Evolutionary conservation across 1,140 invertebrate species (phyloP).

Genomic region (Tetramorium simillimum): DNA sequence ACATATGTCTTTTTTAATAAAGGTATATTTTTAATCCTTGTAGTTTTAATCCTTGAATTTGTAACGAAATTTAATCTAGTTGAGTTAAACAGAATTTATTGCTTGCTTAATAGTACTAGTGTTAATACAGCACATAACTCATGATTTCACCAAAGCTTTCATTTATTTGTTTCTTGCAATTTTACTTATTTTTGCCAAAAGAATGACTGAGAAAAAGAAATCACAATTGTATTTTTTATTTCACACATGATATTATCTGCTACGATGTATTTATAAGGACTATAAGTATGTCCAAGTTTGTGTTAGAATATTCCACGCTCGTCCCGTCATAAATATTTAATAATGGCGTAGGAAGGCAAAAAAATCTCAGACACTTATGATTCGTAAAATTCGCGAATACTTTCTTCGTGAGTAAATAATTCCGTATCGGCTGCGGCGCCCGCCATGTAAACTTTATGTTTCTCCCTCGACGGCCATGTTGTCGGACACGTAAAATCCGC

Average conservation of each 20-base stretch:
- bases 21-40: neutral
- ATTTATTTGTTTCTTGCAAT: neutral
- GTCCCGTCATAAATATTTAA: constrained; percentile 40
- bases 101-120: too few relatives aligned
- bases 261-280: constrained; percentile 13
- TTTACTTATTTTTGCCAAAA: constrained; percentile 1
- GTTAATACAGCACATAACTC: too few relatives aligned
- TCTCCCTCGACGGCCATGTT: constrained; percentile 38
- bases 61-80: neutral
- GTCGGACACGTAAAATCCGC: constrained; percentile 47
- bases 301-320: constrained; percentile 42
- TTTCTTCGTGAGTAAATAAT: constrained; percentile 53
- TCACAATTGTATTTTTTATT: neutral
- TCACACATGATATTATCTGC: constrained; percentile 1
- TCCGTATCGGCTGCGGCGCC: constrained; percentile 42
- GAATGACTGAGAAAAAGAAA: neutral
- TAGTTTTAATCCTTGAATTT: neutral
- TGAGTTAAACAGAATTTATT: neutral
- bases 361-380: constrained; percentile 62
- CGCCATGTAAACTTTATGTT: constrained; percentile 47
- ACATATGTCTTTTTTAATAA: neutral
- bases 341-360: constrained; percentile 28
- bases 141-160: neutral
- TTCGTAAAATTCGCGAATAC: constrained; percentile 57
- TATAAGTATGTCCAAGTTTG: constrained; percentile 24